These are phyloP conservation scores for Lycocerus yunnanus DNA, from an alignment of 2,888 invertebrate genomes.

Conservation along the genomic window DNA sequence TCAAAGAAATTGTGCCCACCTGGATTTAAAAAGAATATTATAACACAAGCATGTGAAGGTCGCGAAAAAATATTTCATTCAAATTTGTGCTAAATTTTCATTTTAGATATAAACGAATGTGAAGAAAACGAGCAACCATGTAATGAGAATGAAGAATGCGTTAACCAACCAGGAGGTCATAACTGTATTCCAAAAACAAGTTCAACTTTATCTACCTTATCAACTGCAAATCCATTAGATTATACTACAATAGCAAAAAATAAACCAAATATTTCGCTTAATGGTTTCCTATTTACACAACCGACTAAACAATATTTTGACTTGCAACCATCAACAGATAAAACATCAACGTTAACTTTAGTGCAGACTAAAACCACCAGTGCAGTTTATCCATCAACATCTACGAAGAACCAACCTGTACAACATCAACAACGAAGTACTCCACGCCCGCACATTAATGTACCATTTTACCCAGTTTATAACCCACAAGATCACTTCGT, in stretches of 20 bases:
- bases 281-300: slow-evolving; percentile 24
- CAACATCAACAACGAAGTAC: slow-evolving; percentile 5
- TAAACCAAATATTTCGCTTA: slow-evolving; percentile 1
- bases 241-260: background rate
- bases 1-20: slow-evolving; percentile 65
- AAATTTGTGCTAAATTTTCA: background rate
- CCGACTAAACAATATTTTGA: background rate
- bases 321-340: slow-evolving; percentile 15
- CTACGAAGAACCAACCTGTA: background rate
- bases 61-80: background rate
- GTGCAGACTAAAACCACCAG: background rate
- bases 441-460: slow-evolving; percentile 3
- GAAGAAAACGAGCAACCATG: slow-evolving; percentile 64
- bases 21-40: slow-evolving; percentile 65
- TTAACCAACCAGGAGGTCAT: slow-evolving; percentile 70
- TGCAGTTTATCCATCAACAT: background rate
- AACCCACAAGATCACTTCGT: slow-evolving; percentile 16
- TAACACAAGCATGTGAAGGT: slow-evolving; percentile 65
- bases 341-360: background rate
- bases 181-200: slow-evolving; percentile 62
- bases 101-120: slow-evolving; percentile 80
- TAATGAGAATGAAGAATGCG: slow-evolving; percentile 63
- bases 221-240: background rate
- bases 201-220: background rate
- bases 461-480: slow-evolving; percentile 11